Percentiles rank a stretch among this genome's conserved stretches.
Conservation (phyloP, 1,140 invertebrate genomes). For the Reticulitermes speratus region DNA sequence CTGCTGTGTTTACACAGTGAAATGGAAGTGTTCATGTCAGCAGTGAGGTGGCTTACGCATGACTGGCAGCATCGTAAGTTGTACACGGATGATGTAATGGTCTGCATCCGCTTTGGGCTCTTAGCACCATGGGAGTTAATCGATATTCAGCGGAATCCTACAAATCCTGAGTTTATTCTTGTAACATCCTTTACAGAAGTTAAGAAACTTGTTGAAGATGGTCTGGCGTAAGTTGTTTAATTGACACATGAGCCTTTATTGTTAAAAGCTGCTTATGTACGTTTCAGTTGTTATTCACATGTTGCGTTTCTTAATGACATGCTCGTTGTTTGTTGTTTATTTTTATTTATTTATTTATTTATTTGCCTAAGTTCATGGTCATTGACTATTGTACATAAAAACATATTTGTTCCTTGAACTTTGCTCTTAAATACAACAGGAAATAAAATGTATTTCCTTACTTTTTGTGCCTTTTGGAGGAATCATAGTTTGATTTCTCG, state of each 20-base stretch:
- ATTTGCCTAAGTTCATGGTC: too few species aligned
- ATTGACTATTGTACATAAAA: too few species aligned
- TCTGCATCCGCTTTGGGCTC: constrained; percentile 68
- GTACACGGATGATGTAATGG: constrained; percentile 57
- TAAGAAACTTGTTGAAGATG: constrained; percentile 70
- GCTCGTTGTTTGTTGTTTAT: too few species aligned
- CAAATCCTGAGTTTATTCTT: constrained; percentile 66
- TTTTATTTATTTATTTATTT: too few species aligned
- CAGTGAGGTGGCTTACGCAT: constrained; percentile 67
- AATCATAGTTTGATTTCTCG: too few species aligned
- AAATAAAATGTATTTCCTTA: too few species aligned
- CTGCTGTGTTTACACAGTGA: constrained; percentile 52
- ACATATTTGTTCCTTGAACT: too few species aligned
- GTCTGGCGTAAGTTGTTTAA: constrained; percentile 59
- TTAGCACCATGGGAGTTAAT: constrained; percentile 72
- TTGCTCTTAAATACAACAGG: too few species aligned
- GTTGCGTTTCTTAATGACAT: too few species aligned
- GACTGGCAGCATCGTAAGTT: constrained; percentile 60
- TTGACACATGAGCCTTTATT: background rate
- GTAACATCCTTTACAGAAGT: constrained; percentile 62
- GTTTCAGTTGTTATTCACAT: background rate
- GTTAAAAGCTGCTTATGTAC: background rate
- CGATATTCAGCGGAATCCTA: constrained; percentile 66
- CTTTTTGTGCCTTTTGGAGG: too few species aligned
- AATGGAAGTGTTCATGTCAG: constrained; percentile 74